Percentiles rank a stretch among this genome's conserved stretches.
Conservation (phyloP, 2,797 vertebrate genomes). For the Malacoctenus gilli region DNA sequence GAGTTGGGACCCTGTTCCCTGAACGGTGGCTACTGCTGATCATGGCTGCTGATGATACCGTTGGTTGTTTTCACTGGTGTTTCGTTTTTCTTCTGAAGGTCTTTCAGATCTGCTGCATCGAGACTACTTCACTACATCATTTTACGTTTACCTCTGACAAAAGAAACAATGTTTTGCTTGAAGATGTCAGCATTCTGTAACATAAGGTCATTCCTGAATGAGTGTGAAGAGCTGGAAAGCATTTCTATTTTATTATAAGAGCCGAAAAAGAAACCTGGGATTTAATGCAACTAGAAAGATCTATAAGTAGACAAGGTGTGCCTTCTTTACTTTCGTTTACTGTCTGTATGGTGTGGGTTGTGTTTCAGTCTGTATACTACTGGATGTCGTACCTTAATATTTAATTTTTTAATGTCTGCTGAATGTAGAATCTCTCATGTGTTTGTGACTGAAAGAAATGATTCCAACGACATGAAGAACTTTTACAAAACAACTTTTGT, state of each 20-base stretch:
- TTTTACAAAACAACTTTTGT: too few relatives aligned
- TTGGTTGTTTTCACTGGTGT: conserved; percentile 1
- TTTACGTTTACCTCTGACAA: conserved; percentile 5
- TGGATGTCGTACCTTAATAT: neutral
- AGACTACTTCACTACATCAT: conserved; percentile 10
- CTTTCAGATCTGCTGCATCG: conserved; percentile 14
- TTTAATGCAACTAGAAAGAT: conserved; percentile 20
- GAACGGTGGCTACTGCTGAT: conserved; percentile 23
- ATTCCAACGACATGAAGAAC: too few relatives aligned
- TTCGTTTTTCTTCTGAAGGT: conserved; percentile 7
- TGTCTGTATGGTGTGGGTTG: conserved; percentile 17
- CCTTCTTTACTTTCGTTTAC: conserved; percentile 59
- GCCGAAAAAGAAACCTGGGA: neutral
- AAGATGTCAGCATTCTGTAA: conserved; percentile 1
- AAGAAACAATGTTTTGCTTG: neutral
- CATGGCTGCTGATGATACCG: conserved; percentile 30
- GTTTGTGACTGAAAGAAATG: too few relatives aligned
- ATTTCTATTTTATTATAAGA: conserved; percentile 14
- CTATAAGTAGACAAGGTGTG: conserved; percentile 47
- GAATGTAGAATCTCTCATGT: too few relatives aligned
- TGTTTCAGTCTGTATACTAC: too few relatives aligned
- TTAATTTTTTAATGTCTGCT: too few relatives aligned
- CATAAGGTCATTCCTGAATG: conserved; percentile 2
- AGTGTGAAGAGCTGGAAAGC: conserved; percentile 3
- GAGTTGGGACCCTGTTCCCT: conserved; percentile 16